A percentile compares a stretch with the other conserved stretches of the same genome.
Evolutionary conservation across 2,113 vertebrate genomes (phyloP).

Genomic region (Corythoichthys intestinalis): DNA sequence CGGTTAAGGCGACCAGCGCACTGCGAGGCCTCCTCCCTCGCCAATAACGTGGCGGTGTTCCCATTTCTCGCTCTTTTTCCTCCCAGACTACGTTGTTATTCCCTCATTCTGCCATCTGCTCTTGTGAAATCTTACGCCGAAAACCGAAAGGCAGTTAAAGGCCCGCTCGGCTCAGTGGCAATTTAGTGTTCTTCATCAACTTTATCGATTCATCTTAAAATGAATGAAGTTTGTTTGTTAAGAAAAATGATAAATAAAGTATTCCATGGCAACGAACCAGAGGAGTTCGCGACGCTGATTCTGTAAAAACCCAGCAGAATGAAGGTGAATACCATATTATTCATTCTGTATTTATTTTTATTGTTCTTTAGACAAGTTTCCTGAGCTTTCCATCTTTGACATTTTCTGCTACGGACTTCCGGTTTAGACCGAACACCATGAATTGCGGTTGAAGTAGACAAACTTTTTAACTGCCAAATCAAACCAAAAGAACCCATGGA

Average conservation of each 20-base stretch:
- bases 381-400: too few relatives aligned
- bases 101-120: constrained; percentile 3
- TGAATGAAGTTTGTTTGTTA: background rate
- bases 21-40: background rate
- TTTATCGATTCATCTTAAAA: background rate
- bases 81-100: background rate
- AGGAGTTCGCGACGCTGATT: background rate
- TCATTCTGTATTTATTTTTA: too few relatives aligned
- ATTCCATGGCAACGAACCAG: background rate
- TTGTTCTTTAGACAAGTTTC: too few relatives aligned
- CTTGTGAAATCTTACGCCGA: background rate
- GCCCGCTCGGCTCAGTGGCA: background rate
- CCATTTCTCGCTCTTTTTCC: background rate
- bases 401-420: too few relatives aligned
- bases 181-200: background rate
- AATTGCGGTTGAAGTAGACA: too few relatives aligned
- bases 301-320: background rate
- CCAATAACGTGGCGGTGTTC: background rate
- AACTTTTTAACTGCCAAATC: too few relatives aligned
- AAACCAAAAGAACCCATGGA: too few relatives aligned
- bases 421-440: too few relatives aligned
- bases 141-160: background rate
- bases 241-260: background rate
- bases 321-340: background rate
- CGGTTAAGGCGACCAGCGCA: background rate